Percentiles rank a stretch among this genome's conserved stretches.
phyloP scores from a whole-genome alignment of 2,888 invertebrate genomes.

The Rhorus exstirpatorius region DNA sequence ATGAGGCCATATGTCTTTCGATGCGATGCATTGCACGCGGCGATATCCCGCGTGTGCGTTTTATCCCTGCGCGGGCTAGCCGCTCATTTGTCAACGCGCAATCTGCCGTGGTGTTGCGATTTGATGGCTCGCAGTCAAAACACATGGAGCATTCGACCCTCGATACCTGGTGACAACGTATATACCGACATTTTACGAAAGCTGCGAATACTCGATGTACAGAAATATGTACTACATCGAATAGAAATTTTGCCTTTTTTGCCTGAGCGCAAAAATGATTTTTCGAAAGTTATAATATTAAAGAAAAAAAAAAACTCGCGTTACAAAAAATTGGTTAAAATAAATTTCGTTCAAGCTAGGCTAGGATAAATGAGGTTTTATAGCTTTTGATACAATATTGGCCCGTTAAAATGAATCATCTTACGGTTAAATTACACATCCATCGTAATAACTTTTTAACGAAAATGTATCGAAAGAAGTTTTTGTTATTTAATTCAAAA shows the following conservation, averaged over 20 bases:
- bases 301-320: too few species aligned
- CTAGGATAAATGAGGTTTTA: not conserved
- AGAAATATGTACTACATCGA: too few species aligned
- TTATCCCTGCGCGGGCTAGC: conserved; percentile 64
- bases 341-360: too few species aligned
- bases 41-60: conserved; percentile 69
- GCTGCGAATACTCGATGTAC: not conserved
- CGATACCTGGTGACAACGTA: conserved; percentile 58
- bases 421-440: not conserved
- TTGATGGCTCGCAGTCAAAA: conserved; percentile 82
- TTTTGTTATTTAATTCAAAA: conserved; percentile 18
- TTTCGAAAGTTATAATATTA: too few species aligned
- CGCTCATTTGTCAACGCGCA: conserved; percentile 85
- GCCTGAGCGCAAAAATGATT: too few species aligned
- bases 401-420: not conserved
- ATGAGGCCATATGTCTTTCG: conserved; percentile 84
- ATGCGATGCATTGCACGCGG: conserved; percentile 58
- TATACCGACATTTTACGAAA: conserved; percentile 27
- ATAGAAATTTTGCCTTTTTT: too few species aligned
- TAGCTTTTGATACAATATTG: not conserved
- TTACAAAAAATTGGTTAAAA: too few species aligned
- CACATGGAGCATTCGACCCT: conserved; percentile 74
- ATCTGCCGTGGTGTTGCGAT: conserved; percentile 82
- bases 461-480: conserved; percentile 27
- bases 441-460: not conserved